phyloP scores from a whole-genome alignment of 2,888 invertebrate genomes.

The Drosophila anomalata region DNA sequence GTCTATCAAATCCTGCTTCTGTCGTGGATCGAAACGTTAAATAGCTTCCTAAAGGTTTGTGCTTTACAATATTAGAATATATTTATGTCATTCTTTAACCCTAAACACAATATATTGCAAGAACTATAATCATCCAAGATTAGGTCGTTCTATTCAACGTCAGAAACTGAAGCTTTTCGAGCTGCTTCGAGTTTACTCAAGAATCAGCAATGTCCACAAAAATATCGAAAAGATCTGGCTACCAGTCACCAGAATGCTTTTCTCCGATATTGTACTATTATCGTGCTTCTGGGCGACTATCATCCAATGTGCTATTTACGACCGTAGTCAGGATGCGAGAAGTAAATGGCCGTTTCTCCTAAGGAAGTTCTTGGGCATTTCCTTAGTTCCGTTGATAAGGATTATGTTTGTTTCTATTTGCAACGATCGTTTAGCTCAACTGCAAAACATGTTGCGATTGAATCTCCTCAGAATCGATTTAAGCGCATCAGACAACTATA shows the following conservation, averaged over 20 bases:
- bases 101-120: background rate
- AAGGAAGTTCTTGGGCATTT: background rate
- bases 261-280: conserved; percentile 10
- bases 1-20: conserved; percentile 27
- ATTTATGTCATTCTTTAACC: too few relatives aligned
- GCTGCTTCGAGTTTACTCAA: conserved; percentile 3
- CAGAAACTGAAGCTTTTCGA: background rate
- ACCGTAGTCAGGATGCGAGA: background rate
- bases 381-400: conserved; percentile 16
- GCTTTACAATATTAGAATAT: background rate
- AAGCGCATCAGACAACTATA: background rate
- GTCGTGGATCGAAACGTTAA: conserved; percentile 11
- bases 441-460: conserved; percentile 12
- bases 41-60: background rate
- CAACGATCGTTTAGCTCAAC: conserved; percentile 18
- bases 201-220: conserved; percentile 13
- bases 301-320: conserved; percentile 3
- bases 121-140: background rate
- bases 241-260: conserved; percentile 23
- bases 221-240: conserved; percentile 15
- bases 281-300: background rate
- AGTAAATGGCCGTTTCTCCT: conserved; percentile 13
- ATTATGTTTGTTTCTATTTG: conserved; percentile 20
- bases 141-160: background rate
- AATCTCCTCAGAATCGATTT: conserved; percentile 19